A percentile compares a stretch with the other conserved stretches of the same genome.
Conservation (phyloP, 2,888 invertebrate genomes). For the Hemaris fuciformis region DNA sequence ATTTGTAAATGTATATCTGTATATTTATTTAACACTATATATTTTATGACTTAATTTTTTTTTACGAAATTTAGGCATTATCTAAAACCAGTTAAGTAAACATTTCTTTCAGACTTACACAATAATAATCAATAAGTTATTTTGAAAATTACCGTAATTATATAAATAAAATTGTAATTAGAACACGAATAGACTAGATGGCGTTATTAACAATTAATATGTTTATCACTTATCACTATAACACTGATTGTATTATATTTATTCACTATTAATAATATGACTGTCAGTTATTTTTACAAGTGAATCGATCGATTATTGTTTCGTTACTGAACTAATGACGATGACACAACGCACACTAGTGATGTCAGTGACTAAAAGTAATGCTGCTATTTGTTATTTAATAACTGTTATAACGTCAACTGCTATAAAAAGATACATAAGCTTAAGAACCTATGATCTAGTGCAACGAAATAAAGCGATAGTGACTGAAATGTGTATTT, state of each 20-base stretch:
- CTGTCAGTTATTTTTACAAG: conserved; percentile 20
- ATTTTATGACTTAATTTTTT: too few relatives aligned
- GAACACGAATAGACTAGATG: not conserved
- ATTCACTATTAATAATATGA: not conserved
- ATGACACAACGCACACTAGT: not conserved
- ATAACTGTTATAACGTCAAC: not conserved
- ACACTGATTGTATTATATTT: not conserved
- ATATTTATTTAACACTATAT: too few relatives aligned
- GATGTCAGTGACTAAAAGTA: not conserved
- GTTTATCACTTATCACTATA: not conserved
- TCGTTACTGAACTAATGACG: conserved; percentile 7
- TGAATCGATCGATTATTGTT: conserved; percentile 18
- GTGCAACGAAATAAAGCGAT: too few relatives aligned
- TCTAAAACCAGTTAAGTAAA: too few relatives aligned
- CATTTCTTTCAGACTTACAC: too few relatives aligned
- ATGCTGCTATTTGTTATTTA: too few relatives aligned
- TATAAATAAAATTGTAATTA: not conserved
- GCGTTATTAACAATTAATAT: not conserved
- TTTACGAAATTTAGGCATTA: too few relatives aligned
- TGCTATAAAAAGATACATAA: too few relatives aligned
- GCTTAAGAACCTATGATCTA: too few relatives aligned
- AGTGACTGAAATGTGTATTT: too few relatives aligned
- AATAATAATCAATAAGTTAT: not conserved
- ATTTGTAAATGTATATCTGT: too few relatives aligned
- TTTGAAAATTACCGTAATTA: not conserved